Evolutionary conservation across 2,797 vertebrate genomes (phyloP).

Genomic region (Thamnophis elegans): DNA sequence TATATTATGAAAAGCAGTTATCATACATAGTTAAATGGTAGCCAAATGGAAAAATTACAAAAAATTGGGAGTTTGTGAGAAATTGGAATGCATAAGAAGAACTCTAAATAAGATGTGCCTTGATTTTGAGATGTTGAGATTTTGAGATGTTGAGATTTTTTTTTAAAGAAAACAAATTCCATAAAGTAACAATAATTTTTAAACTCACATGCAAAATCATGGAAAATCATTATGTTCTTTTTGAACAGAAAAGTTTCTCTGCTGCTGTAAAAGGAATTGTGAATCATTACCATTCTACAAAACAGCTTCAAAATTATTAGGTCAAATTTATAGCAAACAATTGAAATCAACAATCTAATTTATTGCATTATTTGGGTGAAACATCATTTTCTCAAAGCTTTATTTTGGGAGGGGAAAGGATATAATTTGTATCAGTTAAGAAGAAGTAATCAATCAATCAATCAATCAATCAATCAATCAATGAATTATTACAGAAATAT

Average conservation of each 20-base stretch:
- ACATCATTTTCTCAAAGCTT: not conserved
- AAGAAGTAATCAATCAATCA: not conserved
- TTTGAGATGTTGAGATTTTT: not conserved
- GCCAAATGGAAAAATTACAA: constrained; percentile 24
- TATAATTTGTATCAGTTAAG: not conserved
- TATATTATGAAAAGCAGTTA: constrained; percentile 15
- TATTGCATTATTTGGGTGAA: constrained; percentile 67
- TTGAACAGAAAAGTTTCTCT: not conserved
- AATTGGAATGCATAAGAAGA: constrained; percentile 31
- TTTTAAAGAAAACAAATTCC: constrained; percentile 36
- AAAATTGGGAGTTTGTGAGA: constrained; percentile 29
- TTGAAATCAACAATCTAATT: constrained; percentile 65
- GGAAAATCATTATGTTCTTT: no score
- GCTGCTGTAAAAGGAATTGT: constrained; percentile 19
- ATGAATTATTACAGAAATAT: not conserved
- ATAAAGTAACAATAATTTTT: not conserved
- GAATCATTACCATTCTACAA: constrained; percentile 42
- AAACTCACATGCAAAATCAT: not conserved
- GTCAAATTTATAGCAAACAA: constrained; percentile 58
- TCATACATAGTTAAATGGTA: not conserved
- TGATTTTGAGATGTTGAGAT: no score
- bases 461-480: not conserved
- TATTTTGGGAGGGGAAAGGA: not conserved
- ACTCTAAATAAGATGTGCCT: constrained; percentile 7
- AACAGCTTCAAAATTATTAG: constrained; percentile 49